phyloP scores from a whole-genome alignment of 2,797 vertebrate species.

The Lycodopsis pacificus region DNA sequence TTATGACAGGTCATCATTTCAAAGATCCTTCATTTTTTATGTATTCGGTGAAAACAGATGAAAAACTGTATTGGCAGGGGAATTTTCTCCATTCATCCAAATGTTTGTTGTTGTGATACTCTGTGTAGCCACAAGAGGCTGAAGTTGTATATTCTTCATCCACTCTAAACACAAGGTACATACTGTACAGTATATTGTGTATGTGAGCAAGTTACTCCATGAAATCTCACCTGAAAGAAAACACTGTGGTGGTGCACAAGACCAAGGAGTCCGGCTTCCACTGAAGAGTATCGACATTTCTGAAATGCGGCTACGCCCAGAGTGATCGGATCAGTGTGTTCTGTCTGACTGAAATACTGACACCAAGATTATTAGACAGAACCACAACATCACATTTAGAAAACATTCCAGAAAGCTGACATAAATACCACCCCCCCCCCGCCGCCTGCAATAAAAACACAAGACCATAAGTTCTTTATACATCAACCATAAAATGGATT shows the following conservation, averaged over 20 bases:
- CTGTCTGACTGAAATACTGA: not conserved
- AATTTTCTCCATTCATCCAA: not conserved
- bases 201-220: not conserved
- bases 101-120: not conserved
- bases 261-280: not conserved
- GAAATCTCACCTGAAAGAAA: not conserved
- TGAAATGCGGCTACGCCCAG: not conserved
- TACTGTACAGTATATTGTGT: not conserved
- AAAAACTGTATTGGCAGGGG: not conserved
- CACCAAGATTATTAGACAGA: not conserved
- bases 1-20: not conserved
- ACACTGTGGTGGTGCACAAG: no score
- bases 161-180: not conserved
- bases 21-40: not conserved
- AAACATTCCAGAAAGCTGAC: not conserved
- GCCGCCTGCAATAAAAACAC: slow-evolving; percentile 31
- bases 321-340: not conserved
- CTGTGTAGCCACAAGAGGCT: not conserved
- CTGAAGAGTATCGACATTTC: not conserved
- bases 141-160: not conserved
- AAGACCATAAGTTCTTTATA: slow-evolving; percentile 57
- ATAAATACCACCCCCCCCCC: not conserved
- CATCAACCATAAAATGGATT: slow-evolving; percentile 78
- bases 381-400: not conserved
- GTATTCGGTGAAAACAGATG: no score